Evolutionary conservation across 2,113 vertebrate species (phyloP).

Genomic region (Hyla sarda): DNA sequence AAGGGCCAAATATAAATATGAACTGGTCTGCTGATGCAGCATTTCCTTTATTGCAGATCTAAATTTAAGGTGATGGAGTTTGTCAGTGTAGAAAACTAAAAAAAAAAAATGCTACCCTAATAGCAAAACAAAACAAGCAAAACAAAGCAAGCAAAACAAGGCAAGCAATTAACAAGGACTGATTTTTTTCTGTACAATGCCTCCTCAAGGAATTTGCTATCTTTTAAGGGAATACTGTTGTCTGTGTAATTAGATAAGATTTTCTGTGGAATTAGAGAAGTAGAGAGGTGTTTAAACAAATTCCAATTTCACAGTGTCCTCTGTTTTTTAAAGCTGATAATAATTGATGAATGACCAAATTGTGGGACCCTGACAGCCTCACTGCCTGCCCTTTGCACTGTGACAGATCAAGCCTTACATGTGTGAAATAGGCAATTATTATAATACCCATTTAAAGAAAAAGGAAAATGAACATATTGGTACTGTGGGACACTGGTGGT

Average conservation of each 20-base stretch:
- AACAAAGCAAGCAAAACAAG: background rate
- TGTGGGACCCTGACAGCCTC: conserved; percentile 87
- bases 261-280: conserved; percentile 65
- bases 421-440: conserved; percentile 99
- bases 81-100: conserved; percentile 13
- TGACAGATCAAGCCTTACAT: conserved; percentile 92
- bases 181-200: fast-evolving
- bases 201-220: conserved; percentile 21
- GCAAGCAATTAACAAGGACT: background rate
- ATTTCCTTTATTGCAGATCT: conserved; percentile 15
- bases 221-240: conserved; percentile 65
- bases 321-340: conserved; percentile 84
- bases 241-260: conserved; percentile 64
- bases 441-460: conserved; percentile 87
- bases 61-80: background rate
- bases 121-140: conserved; percentile 8
- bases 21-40: background rate
- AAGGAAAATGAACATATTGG: conserved; percentile 95
- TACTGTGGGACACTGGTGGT: conserved; percentile 79
- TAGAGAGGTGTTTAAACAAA: conserved; percentile 74
- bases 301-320: conserved; percentile 76
- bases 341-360: conserved; percentile 92
- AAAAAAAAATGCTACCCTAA: background rate
- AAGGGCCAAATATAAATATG: conserved; percentile 3
- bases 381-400: conserved; percentile 94